Evolutionary conservation across 1,140 invertebrate genomes (phyloP).

Genomic region (Lordiphosa clarofinis): DNA sequence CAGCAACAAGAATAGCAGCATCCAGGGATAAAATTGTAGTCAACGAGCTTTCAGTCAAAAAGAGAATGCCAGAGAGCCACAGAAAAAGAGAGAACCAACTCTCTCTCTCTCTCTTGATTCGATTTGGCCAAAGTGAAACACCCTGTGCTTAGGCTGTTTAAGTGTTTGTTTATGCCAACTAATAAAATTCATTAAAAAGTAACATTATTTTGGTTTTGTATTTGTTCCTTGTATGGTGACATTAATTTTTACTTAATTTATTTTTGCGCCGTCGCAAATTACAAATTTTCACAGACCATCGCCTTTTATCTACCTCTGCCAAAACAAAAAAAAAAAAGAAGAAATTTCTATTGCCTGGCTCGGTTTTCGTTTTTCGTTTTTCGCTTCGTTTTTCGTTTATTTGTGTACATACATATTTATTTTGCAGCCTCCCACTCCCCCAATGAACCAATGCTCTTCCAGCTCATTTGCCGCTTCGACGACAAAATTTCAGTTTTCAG

Average conservation of each 20-base stretch:
- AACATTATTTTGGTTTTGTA: constrained; percentile 12
- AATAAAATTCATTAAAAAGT: constrained; percentile 75
- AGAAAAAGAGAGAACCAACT: constrained; percentile 6
- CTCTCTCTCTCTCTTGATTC: constrained; percentile 53
- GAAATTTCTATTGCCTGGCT: constrained; percentile 36
- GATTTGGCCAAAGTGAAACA: constrained; percentile 38
- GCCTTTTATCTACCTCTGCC: constrained; percentile 32
- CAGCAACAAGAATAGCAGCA: constrained; percentile 49
- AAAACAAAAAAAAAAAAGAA: neutral
- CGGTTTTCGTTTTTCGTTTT: constrained; percentile 55
- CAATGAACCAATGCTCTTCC: constrained; percentile 37
- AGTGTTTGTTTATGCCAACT: constrained; percentile 73
- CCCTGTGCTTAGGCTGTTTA: constrained; percentile 61
- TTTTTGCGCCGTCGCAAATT: constrained; percentile 72
- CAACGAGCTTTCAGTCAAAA: constrained; percentile 54
- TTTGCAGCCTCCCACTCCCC: constrained; percentile 23
- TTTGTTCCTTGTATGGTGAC: constrained; percentile 45
- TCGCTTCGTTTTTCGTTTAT: constrained; percentile 60
- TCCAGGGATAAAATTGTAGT: constrained; percentile 65
- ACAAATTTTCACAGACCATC: constrained; percentile 48
- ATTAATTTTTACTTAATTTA: constrained; percentile 79
- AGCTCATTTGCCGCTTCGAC: constrained; percentile 76
- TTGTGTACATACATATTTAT: constrained; percentile 53
- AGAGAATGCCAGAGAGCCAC: constrained; percentile 2
- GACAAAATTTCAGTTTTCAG: constrained; percentile 76